Conservation (phyloP, 2,113 vertebrate species). For the Litocranius walleri region DNA sequence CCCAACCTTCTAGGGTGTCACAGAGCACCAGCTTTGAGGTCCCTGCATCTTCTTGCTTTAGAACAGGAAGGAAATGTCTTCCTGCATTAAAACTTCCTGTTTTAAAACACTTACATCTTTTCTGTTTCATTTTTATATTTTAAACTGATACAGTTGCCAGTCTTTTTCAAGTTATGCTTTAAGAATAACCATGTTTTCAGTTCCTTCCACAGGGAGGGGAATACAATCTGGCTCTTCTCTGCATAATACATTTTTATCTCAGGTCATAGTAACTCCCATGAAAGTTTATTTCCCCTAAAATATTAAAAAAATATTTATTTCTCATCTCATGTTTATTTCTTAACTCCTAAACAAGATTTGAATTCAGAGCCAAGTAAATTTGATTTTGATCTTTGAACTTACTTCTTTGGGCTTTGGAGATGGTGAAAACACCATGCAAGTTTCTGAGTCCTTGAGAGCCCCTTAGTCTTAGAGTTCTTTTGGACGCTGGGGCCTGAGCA, state of each 20-base stretch:
- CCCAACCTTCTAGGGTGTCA: background rate
- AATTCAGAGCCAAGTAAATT: background rate
- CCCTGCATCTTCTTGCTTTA: background rate
- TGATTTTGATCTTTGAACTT: background rate
- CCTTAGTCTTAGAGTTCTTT: background rate
- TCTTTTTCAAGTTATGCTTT: background rate
- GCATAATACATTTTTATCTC: background rate
- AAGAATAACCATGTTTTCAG: background rate
- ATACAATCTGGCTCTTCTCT: rapidly evolving
- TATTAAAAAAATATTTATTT: background rate
- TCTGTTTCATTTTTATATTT: background rate
- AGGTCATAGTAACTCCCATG: background rate
- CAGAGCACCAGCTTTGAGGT: background rate
- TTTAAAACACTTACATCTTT: background rate
- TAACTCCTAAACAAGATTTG: background rate
- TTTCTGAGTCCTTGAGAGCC: background rate
- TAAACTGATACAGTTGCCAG: background rate
- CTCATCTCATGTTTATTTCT: background rate
- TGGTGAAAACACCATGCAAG: background rate
- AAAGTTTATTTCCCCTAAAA: background rate
- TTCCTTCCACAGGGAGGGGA: background rate
- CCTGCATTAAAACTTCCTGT: background rate
- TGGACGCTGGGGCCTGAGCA: rapidly evolving
- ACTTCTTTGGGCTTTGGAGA: background rate
- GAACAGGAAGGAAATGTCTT: background rate